A percentile compares a stretch with the other conserved stretches of the same genome.
These are phyloP conservation scores for Polylopha cassiicola DNA, from an alignment of 2,888 invertebrate species.

Conservation along the genomic window DNA sequence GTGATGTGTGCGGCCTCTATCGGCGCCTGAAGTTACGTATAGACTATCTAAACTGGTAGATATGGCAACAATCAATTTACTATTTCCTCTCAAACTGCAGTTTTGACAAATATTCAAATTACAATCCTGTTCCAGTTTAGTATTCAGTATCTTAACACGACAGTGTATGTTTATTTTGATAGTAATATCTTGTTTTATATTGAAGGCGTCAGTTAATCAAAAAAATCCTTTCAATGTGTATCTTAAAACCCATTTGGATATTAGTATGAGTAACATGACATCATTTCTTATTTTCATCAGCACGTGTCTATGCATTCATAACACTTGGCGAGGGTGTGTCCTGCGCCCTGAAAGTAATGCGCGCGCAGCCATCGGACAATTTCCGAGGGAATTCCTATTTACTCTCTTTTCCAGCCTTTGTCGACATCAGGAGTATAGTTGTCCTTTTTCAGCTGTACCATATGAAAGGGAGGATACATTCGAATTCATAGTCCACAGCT, in stretches of 20 bases:
- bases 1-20: conserved; percentile 62
- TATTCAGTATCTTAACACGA: too few species aligned
- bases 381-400: conserved; percentile 40
- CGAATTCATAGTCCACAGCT: too few species aligned
- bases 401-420: conserved; percentile 31
- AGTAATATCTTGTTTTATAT: too few species aligned
- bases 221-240: too few species aligned
- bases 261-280: conserved; percentile 13
- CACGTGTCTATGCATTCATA: conserved; percentile 56
- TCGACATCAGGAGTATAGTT: conserved; percentile 32
- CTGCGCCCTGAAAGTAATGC: conserved; percentile 70
- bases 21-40: conserved; percentile 52
- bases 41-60: conserved; percentile 48
- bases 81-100: too few species aligned
- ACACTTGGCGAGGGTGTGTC: conserved; percentile 52
- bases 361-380: conserved; percentile 60
- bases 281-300: conserved; percentile 1
- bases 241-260: too few species aligned
- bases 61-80: conserved; percentile 30
- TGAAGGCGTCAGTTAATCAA: too few species aligned
- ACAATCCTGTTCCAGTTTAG: too few species aligned
- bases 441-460: conserved; percentile 30
- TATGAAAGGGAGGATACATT: conserved; percentile 24
- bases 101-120: too few species aligned
- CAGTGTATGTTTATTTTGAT: too few species aligned